These are phyloP conservation scores for Dasyurus viverrinus DNA, from an alignment of 2,113 vertebrate genomes.

Conservation along the genomic window DNA sequence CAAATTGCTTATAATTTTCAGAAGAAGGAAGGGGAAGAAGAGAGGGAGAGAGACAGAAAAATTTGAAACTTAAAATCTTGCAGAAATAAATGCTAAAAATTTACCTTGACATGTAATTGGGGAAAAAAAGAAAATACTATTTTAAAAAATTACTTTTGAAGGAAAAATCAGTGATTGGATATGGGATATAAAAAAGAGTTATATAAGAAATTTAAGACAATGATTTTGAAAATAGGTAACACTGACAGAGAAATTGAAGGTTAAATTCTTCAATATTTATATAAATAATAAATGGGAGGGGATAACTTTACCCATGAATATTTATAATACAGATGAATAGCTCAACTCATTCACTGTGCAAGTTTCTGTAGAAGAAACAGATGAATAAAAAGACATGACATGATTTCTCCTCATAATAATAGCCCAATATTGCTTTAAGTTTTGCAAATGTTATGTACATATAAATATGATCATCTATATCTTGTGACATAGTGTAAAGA, in stretches of 20 bases:
- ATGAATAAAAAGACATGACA: not conserved
- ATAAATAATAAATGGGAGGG: not conserved
- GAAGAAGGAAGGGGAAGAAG: too few species aligned
- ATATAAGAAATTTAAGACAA: not conserved
- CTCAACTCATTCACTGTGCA: not conserved
- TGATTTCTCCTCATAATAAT: not conserved
- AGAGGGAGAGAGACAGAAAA: too few species aligned
- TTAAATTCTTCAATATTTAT: not conserved
- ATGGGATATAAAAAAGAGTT: not conserved
- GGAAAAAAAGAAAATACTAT: too few species aligned
- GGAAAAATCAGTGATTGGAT: not conserved
- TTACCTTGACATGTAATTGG: too few species aligned
- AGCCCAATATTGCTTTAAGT: not conserved
- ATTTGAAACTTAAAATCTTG: too few species aligned
- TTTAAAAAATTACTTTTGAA: not conserved
- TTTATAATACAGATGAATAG: not conserved
- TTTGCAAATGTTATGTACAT: not conserved
- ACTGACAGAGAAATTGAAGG: not conserved
- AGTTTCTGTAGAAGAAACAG: not conserved
- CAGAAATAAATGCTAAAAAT: too few species aligned
- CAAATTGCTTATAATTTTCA: too few species aligned
- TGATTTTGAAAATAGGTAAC: not conserved
- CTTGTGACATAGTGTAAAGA: not conserved
- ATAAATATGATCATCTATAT: not conserved
- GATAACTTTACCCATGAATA: not conserved